phyloP scores from a whole-genome alignment of 1,140 invertebrate species.

The Bombus turneri region DNA sequence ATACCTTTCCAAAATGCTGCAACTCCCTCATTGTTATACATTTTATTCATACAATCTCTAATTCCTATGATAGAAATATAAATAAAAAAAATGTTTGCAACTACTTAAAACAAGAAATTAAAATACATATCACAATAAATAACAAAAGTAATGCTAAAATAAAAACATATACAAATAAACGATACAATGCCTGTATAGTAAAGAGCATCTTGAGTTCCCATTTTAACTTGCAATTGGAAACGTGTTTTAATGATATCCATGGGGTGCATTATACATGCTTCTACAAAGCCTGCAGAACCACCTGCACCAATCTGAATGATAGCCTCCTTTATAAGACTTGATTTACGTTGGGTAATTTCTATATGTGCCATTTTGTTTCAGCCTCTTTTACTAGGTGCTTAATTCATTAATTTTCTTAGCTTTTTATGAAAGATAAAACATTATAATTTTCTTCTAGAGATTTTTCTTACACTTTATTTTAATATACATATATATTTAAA shows the following conservation, averaged over 20 bases:
- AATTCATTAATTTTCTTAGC: neutral
- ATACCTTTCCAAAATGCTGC: constrained; percentile 95
- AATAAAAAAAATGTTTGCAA: constrained; percentile 11
- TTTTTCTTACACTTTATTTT: neutral
- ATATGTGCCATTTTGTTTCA: constrained; percentile 38
- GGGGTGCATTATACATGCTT: constrained; percentile 98
- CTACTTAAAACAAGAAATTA: constrained; percentile 21
- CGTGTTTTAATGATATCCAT: constrained; percentile 96
- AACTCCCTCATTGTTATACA: constrained; percentile 92
- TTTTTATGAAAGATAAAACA: neutral
- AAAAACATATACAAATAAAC: constrained; percentile 10
- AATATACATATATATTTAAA: neutral
- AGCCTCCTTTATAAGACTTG: constrained; percentile 85
- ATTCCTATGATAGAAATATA: constrained; percentile 83
- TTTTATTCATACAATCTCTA: constrained; percentile 93
- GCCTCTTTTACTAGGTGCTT: neutral
- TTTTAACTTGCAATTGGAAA: constrained; percentile 89
- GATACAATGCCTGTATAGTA: constrained; percentile 82
- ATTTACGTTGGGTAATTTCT: constrained; percentile 38
- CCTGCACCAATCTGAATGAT: constrained; percentile 93
- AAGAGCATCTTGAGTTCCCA: constrained; percentile 78
- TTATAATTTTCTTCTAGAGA: neutral
- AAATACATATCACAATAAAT: constrained; percentile 2
- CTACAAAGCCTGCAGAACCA: constrained; percentile 95
- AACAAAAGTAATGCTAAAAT: neutral